Base-by-base conservation (phyloP, 2,888 invertebrate species). In the Scaptomyza polygonia region DNA sequence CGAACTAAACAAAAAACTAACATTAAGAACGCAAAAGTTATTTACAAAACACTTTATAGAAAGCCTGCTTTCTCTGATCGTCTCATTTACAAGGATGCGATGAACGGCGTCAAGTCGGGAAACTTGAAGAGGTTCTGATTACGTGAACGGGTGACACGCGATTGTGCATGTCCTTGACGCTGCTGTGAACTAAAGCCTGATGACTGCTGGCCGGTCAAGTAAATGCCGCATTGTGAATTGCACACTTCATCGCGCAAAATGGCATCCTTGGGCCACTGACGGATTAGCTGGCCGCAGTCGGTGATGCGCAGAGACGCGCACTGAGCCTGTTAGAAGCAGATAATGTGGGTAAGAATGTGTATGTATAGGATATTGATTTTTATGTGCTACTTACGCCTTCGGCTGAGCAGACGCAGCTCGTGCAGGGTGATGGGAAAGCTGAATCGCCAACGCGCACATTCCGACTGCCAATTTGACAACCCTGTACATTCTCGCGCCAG, bases 361-460 rank as follows among this genome's bases (percentile, higher is more conserved):
- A 21, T n/a, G 39, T 5, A 1, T n/a, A 16, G 7, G 5, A 5
- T 27, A 14, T 47, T 32, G 11, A 25, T 34, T 25, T 25, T 7
- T 1, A 2, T n/a, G n/a, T 5, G 8, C 0, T 27, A 93, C 94
- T 94, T 92, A 97, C 97, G 89, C 97, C 97, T 92, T 97, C 96
- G 16, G 93, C 92, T 8, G 96, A 95, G 89, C 97, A 97, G 64
- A 97, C 95, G 89, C 97, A 97, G 57, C 96, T 96, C 0, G 97
- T 97, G 90, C 97, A 97, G 3, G 97, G 97, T n/a, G 96, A 95
- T 0, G 97, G 97, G 92, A 97, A 96, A 21, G 96, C 96, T 0
- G 96, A 96, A 71, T 96, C 96, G 0, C 97, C 97, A 5, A 97
- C 94, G 5, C 95, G 94, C 6, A 97, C 95, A 63, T 95, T 95